These are phyloP conservation scores for Prionace glauca DNA, from an alignment of 2,797 vertebrate genomes.

Conservation along the genomic window DNA sequence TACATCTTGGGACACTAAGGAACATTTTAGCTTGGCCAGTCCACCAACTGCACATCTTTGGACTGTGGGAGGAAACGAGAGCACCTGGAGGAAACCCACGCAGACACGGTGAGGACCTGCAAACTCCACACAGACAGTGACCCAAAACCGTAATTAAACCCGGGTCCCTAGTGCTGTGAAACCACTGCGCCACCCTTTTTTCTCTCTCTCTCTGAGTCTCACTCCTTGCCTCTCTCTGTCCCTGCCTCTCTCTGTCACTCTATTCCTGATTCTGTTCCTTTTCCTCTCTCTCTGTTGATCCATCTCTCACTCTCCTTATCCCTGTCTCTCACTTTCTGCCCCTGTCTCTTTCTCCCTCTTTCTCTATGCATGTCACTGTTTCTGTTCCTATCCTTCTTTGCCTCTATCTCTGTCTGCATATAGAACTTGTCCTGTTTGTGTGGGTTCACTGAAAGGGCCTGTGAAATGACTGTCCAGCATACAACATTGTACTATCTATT, in stretches of 20 bases:
- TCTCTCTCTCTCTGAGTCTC: background rate
- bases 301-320: background rate
- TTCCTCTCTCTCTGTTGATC: background rate
- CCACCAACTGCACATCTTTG: no score
- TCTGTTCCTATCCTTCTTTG: background rate
- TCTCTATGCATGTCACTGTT: background rate
- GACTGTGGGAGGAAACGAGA: no score
- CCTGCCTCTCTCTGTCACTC: background rate
- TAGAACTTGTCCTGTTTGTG: background rate
- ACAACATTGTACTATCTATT: background rate
- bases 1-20: no score
- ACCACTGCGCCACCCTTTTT: background rate
- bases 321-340: background rate
- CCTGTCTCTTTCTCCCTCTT: no score
- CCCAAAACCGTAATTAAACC: no score
- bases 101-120: no score
- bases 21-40: no score
- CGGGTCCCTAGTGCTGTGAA: no score
- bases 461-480: background rate
- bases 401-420: background rate
- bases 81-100: no score
- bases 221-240: background rate
- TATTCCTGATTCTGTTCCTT: background rate
- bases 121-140: no score
- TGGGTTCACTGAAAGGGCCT: background rate